Evolutionary conservation across 2,113 vertebrate species (phyloP).

Genomic region (Chaenocephalus aceratus): DNA sequence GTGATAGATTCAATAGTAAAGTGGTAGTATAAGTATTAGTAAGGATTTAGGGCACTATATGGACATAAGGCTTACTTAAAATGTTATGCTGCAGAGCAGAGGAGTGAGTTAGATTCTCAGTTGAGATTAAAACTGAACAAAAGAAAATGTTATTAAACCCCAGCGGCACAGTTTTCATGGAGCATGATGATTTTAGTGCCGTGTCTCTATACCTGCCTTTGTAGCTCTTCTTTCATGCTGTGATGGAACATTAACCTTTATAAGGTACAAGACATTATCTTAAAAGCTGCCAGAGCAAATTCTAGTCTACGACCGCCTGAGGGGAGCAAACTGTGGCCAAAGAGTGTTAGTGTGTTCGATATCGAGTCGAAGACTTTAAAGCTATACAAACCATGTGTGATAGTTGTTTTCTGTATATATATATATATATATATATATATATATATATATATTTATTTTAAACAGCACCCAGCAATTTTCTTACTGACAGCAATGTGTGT

Average conservation of each 20-base stretch:
- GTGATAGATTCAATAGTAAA: not conserved
- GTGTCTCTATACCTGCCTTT: slow-evolving; percentile 44
- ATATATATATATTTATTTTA: too few relatives aligned
- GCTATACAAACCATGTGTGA: not conserved
- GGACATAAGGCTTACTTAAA: slow-evolving; percentile 32
- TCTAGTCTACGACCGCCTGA: slow-evolving; percentile 49
- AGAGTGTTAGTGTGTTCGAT: not conserved
- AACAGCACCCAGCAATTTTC: too few relatives aligned
- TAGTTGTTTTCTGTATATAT: too few relatives aligned
- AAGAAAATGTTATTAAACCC: slow-evolving; percentile 51
- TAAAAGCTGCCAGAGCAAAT: slow-evolving; percentile 70
- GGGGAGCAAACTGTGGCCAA: slow-evolving; percentile 28
- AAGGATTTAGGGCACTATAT: slow-evolving; percentile 18
- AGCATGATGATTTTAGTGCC: slow-evolving; percentile 34
- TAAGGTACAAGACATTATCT: slow-evolving; percentile 75
- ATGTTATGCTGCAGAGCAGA: slow-evolving; percentile 33
- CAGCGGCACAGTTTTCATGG: slow-evolving; percentile 35
- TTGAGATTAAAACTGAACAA: slow-evolving; percentile 28
- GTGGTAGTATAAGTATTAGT: slow-evolving; percentile 1
- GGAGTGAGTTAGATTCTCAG: slow-evolving; percentile 17
- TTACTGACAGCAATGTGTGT: too few relatives aligned
- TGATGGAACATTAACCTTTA: slow-evolving; percentile 49
- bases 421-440: too few relatives aligned
- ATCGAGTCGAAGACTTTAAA: too few relatives aligned
- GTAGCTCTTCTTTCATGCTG: slow-evolving; percentile 44